A percentile compares a stretch with the other conserved stretches of the same genome.
These are phyloP conservation scores for Cephalophus harveyi DNA, from an alignment of 2,113 vertebrate genomes.

Conservation along the genomic window DNA sequence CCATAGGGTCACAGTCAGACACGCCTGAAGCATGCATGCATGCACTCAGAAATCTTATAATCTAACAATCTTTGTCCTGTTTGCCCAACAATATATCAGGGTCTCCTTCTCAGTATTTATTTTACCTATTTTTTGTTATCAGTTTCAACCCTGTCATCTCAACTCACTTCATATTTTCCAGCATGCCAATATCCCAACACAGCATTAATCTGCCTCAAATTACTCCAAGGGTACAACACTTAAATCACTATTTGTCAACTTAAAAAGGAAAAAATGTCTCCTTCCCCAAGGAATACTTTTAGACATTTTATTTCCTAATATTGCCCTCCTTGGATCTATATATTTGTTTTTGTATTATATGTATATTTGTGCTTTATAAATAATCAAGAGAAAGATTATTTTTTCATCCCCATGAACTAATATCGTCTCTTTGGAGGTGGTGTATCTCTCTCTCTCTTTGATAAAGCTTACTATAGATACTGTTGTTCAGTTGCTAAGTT, in stretches of 20 bases:
- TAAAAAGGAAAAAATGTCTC: background rate
- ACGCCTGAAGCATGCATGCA: fast-evolving
- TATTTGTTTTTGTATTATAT: background rate
- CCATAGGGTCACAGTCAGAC: background rate
- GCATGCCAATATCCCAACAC: background rate
- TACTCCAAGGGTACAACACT: background rate
- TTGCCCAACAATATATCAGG: background rate
- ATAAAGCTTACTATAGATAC: background rate
- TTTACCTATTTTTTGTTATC: background rate
- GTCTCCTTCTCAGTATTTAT: background rate
- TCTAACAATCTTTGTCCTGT: background rate
- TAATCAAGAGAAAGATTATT: background rate
- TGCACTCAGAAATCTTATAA: background rate
- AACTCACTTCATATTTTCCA: background rate
- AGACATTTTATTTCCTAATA: background rate
- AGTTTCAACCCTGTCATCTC: background rate
- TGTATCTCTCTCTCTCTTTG: background rate
- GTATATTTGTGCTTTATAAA: too few species aligned
- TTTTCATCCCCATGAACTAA: background rate
- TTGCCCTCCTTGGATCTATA: background rate
- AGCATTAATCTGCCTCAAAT: background rate
- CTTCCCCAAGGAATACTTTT: background rate
- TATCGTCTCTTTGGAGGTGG: background rate
- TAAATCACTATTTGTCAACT: background rate
- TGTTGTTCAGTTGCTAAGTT: background rate